phyloP scores from a whole-genome alignment of 2,797 vertebrate species.

The Cirrhinus mrigala region DNA sequence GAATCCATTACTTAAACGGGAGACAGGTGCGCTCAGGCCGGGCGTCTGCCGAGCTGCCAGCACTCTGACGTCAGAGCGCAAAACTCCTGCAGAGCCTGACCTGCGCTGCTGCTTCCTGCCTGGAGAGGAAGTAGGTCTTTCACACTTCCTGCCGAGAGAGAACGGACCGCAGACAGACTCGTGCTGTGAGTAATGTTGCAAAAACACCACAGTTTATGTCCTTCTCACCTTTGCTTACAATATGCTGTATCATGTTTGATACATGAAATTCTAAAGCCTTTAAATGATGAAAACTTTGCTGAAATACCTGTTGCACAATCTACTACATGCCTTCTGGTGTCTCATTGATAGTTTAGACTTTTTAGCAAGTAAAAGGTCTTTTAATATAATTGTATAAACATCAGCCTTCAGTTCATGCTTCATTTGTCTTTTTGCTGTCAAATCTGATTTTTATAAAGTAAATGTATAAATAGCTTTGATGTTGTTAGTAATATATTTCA shows the following conservation, averaged over 20 bases:
- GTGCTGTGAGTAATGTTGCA: conserved; percentile 30
- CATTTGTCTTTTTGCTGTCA: background rate
- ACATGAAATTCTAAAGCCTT: background rate
- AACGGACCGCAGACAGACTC: conserved; percentile 24
- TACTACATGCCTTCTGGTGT: background rate
- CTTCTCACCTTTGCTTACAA: background rate
- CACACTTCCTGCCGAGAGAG: background rate
- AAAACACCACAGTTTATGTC: background rate
- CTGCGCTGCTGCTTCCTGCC: conserved; percentile 30
- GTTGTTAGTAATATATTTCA: background rate
- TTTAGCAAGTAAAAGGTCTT: background rate
- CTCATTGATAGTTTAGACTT: background rate
- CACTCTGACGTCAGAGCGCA: conserved; percentile 37
- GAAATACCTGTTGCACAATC: background rate
- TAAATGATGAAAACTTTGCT: background rate
- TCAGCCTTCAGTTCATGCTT: background rate
- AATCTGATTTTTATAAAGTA: background rate
- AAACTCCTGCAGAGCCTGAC: conserved; percentile 28
- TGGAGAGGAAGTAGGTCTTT: conserved; percentile 18
- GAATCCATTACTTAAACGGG: conserved; percentile 52
- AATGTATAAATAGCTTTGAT: background rate
- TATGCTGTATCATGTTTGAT: background rate
- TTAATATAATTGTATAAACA: background rate
- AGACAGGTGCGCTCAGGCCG: conserved; percentile 40
- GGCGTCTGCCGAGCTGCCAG: conserved; percentile 8